Evolutionary conservation across 2,113 vertebrate genomes (phyloP).

Genomic region (Gyps fulvus): DNA sequence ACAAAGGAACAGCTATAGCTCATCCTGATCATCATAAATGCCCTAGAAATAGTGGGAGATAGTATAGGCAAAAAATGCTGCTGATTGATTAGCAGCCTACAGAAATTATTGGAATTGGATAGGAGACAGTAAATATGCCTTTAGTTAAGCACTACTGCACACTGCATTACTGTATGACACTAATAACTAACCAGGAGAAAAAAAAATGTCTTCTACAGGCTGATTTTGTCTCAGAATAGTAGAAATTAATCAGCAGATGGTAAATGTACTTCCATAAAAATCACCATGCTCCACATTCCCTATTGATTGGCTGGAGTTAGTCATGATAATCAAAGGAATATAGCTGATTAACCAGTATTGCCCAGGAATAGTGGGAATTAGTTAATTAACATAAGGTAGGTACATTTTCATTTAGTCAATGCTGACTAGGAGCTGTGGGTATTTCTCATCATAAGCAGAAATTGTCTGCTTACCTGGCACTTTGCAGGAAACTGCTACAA

Average conservation of each 20-base stretch:
- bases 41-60: not conserved
- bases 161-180: not conserved
- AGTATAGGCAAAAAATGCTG: rapidly evolving
- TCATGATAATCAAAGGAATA: not conserved
- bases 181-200: not conserved
- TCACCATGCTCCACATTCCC: not conserved
- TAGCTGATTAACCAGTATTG: not conserved
- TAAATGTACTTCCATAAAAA: not conserved
- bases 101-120: not conserved
- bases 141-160: not conserved
- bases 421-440: not conserved
- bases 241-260: not conserved
- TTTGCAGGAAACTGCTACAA: not conserved
- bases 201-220: not conserved
- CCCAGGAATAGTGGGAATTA: not conserved
- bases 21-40: not conserved
- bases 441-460: not conserved
- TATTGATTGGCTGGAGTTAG: not conserved
- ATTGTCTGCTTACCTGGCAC: not conserved
- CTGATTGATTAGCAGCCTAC: not conserved
- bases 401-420: not conserved
- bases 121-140: not conserved
- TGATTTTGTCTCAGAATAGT: not conserved
- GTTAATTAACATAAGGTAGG: not conserved
- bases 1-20: not conserved